A percentile compares a stretch with the other conserved stretches of the same genome.
Evolutionary conservation across 2,113 vertebrate species (phyloP).

Genomic region (Silurus asotus): DNA sequence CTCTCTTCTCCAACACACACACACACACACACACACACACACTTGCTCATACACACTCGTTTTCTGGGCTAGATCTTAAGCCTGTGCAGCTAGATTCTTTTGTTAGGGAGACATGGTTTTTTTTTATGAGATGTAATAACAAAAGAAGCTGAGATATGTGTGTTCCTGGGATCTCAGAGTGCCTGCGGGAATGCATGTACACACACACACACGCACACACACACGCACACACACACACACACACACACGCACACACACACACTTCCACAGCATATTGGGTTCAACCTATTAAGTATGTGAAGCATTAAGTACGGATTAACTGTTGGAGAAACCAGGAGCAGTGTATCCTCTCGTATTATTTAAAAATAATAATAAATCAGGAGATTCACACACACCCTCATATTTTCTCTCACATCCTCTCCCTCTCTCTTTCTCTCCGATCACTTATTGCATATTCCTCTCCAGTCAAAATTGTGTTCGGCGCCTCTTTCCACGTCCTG

Average conservation of each 20-base stretch:
- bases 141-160: slow-evolving; percentile 34
- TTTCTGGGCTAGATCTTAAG: slow-evolving; percentile 23
- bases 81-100: slow-evolving; percentile 7
- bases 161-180: slow-evolving; percentile 34
- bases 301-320: slow-evolving; percentile 33
- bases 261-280: not conserved
- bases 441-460: slow-evolving; percentile 49
- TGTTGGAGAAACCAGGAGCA: slow-evolving; percentile 13
- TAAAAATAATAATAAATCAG: not conserved
- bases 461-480: slow-evolving; percentile 46
- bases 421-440: slow-evolving; percentile 7
- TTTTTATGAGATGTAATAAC: slow-evolving; percentile 35
- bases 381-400: slow-evolving; percentile 27
- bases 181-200: not conserved
- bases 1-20: not conserved
- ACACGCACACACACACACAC: not conserved
- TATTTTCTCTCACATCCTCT: slow-evolving; percentile 17
- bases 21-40: slow-evolving; percentile 27
- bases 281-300: slow-evolving; percentile 23
- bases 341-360: slow-evolving; percentile 4
- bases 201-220: not conserved
- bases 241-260: slow-evolving; percentile 10
- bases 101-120: slow-evolving; percentile 19
- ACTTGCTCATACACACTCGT: slow-evolving; percentile 4
- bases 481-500: slow-evolving; percentile 32